These are phyloP conservation scores for Cynocephalus volans DNA, from an alignment of 2,113 vertebrate genomes.

Conservation along the genomic window DNA sequence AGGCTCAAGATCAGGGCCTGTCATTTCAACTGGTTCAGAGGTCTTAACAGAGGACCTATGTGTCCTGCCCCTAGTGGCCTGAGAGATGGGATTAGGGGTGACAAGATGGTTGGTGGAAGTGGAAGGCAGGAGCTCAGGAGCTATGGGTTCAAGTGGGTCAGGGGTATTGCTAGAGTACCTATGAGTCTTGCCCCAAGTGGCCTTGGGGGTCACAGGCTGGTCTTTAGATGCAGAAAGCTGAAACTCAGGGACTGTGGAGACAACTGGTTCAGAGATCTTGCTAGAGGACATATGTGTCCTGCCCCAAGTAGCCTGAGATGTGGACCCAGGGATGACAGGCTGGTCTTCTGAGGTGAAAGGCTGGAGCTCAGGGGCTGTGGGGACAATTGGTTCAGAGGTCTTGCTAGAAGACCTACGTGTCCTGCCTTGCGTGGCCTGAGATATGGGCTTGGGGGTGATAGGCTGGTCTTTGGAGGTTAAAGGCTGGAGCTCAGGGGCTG, in stretches of 20 bases:
- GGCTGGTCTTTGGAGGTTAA: background rate
- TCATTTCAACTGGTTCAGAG: background rate
- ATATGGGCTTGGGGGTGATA: background rate
- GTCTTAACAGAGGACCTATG: background rate
- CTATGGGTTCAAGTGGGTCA: background rate
- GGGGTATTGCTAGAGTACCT: background rate
- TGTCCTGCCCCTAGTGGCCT: background rate
- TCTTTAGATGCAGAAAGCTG: background rate
- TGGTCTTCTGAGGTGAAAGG: background rate
- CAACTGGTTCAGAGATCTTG: background rate
- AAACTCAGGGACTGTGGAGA: background rate
- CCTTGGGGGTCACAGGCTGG: background rate
- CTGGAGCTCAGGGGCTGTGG: background rate
- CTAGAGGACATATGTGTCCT: conserved; percentile 4
- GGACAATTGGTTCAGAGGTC: background rate
- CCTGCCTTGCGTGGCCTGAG: background rate
- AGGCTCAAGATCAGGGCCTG: background rate
- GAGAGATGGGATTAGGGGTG: background rate
- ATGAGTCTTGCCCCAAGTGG: background rate
- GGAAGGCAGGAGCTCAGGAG: background rate
- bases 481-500: background rate
- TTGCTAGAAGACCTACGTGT: background rate
- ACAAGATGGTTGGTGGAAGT: background rate
- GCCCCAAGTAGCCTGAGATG: background rate
- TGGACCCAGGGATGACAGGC: background rate